Evolutionary conservation across 2,888 invertebrate genomes (phyloP), one percentile per base, ranked within the genome.

Genomic region (Crocallis elinguaria): DNA sequence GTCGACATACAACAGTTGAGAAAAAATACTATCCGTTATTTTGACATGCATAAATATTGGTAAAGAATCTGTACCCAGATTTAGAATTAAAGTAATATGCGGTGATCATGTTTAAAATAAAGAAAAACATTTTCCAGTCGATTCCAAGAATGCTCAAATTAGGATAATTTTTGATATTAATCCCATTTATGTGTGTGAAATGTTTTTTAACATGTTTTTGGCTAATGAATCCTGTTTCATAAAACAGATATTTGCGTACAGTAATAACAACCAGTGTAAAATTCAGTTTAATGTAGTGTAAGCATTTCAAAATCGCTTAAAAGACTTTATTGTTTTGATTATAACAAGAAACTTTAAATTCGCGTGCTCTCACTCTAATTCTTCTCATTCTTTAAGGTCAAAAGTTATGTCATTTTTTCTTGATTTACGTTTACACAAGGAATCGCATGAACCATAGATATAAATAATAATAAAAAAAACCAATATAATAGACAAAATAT

Each of bases 141-240:
- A 57, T 57, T 42, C 56, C 56, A 56, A 55, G 49, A 43, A 67
- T 67, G 70, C 73, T 73, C 73, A 71, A 71, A 50, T 60, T 67
- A 67, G 64, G 49, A 41, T 56, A 60, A 59, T 32, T 9, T 52
- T 45, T 53, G 25, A 52, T 45, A 17, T 41, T 48, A 36, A 32
- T 51, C 13, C 27, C 30, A n/a, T 11, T 25, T 1, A 5, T 13
- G n/a, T 19, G 7, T 11, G 19, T 12, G 12, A 21, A 21, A n/a
- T n/a, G n/a, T 1, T 12, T 21, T 11, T 21, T 3, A 1, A 7
- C 17, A 9, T 16, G 17, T n/a, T 17, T 35, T 35, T 1, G 7
- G 1, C 9, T 9, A n/a, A 7, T 3, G 36, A 16, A 16, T 7
- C 14, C 14, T 9, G 14, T 33, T 33, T 33, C 8, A 5, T 16